phyloP scores from a whole-genome alignment of 2,797 vertebrate genomes.

The Bufotes viridis region DNA sequence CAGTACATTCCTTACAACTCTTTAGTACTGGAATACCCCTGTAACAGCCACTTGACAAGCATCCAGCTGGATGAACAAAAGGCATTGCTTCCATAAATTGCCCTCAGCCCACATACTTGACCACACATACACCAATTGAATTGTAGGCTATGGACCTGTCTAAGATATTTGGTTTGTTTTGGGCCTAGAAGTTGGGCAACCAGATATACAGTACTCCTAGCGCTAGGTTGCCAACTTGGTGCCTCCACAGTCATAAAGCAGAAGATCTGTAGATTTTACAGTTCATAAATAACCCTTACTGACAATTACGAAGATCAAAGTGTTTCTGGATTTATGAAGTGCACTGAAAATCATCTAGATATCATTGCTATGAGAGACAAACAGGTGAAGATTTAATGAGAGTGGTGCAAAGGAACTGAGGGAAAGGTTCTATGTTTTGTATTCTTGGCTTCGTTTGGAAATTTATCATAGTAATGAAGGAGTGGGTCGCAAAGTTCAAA shows the following conservation, averaged over 20 bases:
- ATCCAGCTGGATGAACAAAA: not conserved
- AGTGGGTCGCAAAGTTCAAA: conserved; percentile 33
- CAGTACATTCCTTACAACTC: too few species aligned
- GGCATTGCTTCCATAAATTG: not conserved
- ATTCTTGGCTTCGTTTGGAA: not conserved
- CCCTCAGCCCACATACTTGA: not conserved
- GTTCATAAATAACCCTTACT: not conserved
- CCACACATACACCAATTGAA: not conserved
- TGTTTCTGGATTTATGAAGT: not conserved
- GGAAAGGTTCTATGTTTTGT: not conserved
- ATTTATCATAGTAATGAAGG: conserved; percentile 18
- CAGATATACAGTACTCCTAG: not conserved
- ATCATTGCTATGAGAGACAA: not conserved
- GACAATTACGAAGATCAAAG: not conserved
- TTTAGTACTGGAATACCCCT: too few species aligned
- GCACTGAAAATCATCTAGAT: not conserved
- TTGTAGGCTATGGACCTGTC: not conserved
- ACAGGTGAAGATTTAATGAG: conserved; percentile 20
- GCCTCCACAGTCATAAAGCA: not conserved
- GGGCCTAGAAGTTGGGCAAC: not conserved
- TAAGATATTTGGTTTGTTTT: not conserved
- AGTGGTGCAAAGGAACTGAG: conserved; percentile 2
- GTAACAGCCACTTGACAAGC: not conserved
- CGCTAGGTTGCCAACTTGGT: not conserved
- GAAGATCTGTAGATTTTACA: not conserved